These are phyloP conservation scores for Entelurus aequoreus DNA, from an alignment of 2,113 vertebrate species.

Conservation along the genomic window DNA sequence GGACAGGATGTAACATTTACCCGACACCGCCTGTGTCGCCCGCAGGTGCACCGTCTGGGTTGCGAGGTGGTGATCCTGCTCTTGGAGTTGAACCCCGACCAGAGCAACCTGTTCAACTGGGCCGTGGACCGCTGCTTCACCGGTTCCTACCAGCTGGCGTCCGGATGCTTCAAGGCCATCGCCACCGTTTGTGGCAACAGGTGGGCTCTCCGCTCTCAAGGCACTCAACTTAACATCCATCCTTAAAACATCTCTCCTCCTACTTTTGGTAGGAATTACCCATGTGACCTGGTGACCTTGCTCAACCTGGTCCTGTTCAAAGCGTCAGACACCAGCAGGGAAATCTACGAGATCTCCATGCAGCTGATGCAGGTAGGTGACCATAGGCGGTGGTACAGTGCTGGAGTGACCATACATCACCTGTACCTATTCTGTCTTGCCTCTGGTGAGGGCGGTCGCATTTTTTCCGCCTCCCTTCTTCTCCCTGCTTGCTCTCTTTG, in stretches of 20 bases:
- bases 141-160: conserved; percentile 93
- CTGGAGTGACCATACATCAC: not conserved
- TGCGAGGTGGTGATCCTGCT: conserved; percentile 95
- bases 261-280: conserved; percentile 82
- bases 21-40: too few species aligned
- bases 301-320: conserved; percentile 97
- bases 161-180: conserved; percentile 97
- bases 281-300: conserved; percentile 93
- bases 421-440: too few species aligned
- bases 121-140: conserved; percentile 98
- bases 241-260: too few species aligned
- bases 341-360: conserved; percentile 98
- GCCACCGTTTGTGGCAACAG: conserved; percentile 97
- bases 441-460: too few species aligned
- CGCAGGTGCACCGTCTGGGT: conserved; percentile 91
- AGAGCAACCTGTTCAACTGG: conserved; percentile 97
- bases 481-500: too few species aligned
- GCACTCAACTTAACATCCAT: not conserved
- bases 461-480: too few species aligned
- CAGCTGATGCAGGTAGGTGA: conserved; percentile 93
- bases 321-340: conserved; percentile 93
- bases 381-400: not conserved
- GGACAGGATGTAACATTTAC: too few species aligned
- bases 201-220: conserved; percentile 52
- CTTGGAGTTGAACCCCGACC: conserved; percentile 94